Base-by-base conservation (phyloP, 1,140 invertebrate species). In the Caenorhabditis remanei region DNA sequence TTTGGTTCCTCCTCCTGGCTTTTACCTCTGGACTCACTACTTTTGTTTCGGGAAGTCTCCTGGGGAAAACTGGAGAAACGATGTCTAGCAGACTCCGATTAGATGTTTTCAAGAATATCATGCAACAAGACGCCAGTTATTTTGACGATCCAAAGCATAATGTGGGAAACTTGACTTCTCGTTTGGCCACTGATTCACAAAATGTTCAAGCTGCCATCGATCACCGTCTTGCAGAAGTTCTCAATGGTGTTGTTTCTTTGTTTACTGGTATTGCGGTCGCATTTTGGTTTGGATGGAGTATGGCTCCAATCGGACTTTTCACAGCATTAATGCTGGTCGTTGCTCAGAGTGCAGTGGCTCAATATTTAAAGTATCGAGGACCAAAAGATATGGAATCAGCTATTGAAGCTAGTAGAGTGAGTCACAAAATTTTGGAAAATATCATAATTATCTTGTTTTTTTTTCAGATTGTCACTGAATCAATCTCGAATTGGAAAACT, bases 141-240 rank as follows among this genome's bases (percentile, higher is more conserved):
- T 94, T 94, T 93, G 94, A 94, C 91, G 91, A 94, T 61, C 89
- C 91, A 9, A 90, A 92, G 11, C 94, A 94, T 89, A 65, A 63
- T 55, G 90, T 93, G 56, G 94, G 94, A 41, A 93, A 93, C 50
- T 87, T 94, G 63, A 93, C 93, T 16, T 93, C 94, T 13, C 89
- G 94, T 82, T 91, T 94, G 21, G 92, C 94, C 8, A 93, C 93
- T 9, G 94, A 94, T 91, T 93, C 94, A 55, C 93, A 94, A 58
- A 93, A 93, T 88, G 93, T 94, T 16, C 94, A 94, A 90, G 94
- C 93, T 87, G 71, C 94, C 11, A 93, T 94, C 67, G 94, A 92
- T 87, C 91, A 92, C 19, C 91, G 93, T 86, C 87, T 94, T 13
- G 93, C 94, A 2, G 91, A 90, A 19, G 86, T 93, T 3, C 87